Percentiles rank a stretch among this genome's conserved stretches.
These are phyloP conservation scores for Eupithecia insigniata DNA, from an alignment of 2,888 invertebrate genomes.

Conservation along the genomic window DNA sequence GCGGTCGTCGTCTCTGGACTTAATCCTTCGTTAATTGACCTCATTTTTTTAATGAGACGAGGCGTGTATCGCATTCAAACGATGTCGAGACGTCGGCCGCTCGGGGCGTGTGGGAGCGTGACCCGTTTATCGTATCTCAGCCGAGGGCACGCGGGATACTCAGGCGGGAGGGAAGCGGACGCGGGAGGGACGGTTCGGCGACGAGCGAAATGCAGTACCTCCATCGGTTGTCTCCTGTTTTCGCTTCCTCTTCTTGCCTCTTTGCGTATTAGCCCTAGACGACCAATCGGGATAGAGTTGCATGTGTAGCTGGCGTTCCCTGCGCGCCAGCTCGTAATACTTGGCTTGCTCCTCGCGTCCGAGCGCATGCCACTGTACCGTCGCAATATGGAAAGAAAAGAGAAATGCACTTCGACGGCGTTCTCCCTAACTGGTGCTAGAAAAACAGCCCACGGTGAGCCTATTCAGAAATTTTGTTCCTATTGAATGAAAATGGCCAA, in stretches of 20 bases:
- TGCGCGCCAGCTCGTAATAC: constrained; percentile 99
- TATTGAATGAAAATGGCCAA: constrained; percentile 82
- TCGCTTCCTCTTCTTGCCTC: constrained; percentile 99
- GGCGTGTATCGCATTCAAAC: constrained; percentile 54
- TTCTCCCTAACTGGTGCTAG: constrained; percentile 86
- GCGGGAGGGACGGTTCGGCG: constrained; percentile 53
- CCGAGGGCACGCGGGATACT: constrained; percentile 26
- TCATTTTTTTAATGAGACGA: constrained; percentile 73
- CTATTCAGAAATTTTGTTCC: constrained; percentile 74
- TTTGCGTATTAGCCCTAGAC: constrained; percentile 99
- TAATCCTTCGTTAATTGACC: constrained; percentile 81
- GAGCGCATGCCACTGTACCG: constrained; percentile 98
- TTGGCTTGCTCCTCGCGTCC: constrained; percentile 99
- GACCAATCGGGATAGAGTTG: constrained; percentile 99
- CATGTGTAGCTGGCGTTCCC: constrained; percentile 99
- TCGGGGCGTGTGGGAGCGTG: constrained; percentile 56
- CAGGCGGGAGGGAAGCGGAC: constrained; percentile 36
- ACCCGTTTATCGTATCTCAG: constrained; percentile 49
- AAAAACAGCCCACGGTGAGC: constrained; percentile 87
- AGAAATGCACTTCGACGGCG: constrained; percentile 81
- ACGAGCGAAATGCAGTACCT: constrained; percentile 90
- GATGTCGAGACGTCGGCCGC: constrained; percentile 66
- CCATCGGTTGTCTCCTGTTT: constrained; percentile 98
- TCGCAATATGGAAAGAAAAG: constrained; percentile 84
- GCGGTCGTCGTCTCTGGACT: constrained; percentile 72